Conservation (phyloP, 2,888 invertebrate genomes). For the Andrena bucephala region DNA sequence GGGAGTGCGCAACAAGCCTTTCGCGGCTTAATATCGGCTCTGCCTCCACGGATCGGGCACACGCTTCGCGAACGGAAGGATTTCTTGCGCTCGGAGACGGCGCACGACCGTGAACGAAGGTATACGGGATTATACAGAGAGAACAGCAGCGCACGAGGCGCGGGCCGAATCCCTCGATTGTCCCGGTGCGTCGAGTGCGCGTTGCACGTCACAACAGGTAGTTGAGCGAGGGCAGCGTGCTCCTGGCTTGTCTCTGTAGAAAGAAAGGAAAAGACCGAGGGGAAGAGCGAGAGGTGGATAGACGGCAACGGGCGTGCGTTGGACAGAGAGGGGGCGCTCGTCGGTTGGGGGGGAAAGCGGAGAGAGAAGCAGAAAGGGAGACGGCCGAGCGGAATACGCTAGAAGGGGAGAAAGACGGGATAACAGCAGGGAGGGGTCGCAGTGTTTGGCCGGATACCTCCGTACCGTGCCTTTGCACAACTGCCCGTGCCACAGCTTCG, state of each 20-base stretch:
- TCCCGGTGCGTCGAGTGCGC: constrained; percentile 68
- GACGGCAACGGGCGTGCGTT: constrained; percentile 42
- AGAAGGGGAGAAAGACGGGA: constrained; percentile 54
- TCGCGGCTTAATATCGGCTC: constrained; percentile 64
- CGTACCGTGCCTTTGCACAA: constrained; percentile 56
- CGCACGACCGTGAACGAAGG: constrained; percentile 37
- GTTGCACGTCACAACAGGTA: constrained; percentile 82
- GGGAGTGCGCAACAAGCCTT: constrained; percentile 66
- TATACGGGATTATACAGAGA: constrained; percentile 31
- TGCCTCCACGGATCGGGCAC: constrained; percentile 39
- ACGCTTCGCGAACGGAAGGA: constrained; percentile 49
- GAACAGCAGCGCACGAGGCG: constrained; percentile 56
- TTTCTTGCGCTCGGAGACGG: constrained; percentile 34
- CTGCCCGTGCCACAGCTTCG: constrained; percentile 58
- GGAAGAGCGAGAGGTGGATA: constrained; percentile 63
- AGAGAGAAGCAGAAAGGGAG: constrained; percentile 48
- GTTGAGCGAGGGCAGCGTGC: constrained; percentile 80
- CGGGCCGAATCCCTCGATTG: constrained; percentile 63
- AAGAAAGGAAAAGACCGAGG: constrained; percentile 63
- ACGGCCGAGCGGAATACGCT: constrained; percentile 48
- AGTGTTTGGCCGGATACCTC: constrained; percentile 65
- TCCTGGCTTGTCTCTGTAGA: constrained; percentile 69
- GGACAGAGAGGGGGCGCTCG: constrained; percentile 49
- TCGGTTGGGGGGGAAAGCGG: constrained; percentile 28
- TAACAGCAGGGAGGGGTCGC: constrained; percentile 48